Evolutionary conservation across 2,113 vertebrate species (phyloP).

Genomic region (Eurystomus gularis): DNA sequence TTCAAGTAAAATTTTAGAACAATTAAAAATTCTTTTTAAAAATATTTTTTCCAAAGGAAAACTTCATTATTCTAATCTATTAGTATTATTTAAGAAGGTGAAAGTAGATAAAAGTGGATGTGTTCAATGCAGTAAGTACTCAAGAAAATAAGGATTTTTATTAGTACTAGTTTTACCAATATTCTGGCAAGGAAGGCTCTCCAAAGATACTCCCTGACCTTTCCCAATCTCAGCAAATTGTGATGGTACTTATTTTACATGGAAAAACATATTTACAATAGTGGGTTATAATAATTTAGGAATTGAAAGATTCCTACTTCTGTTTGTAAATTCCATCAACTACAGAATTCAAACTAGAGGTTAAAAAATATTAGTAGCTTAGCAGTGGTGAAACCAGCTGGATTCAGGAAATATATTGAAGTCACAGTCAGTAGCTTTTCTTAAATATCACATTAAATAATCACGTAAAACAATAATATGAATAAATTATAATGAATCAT

Average conservation of each 20-base stretch:
- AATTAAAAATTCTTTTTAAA: neutral
- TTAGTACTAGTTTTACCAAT: neutral
- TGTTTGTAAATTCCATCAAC: neutral
- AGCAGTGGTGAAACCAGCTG: neutral
- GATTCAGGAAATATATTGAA: neutral
- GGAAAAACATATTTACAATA: neutral
- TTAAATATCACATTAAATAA: neutral
- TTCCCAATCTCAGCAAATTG: fast-evolving
- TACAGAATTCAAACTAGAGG: neutral
- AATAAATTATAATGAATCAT: neutral
- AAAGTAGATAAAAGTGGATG: neutral
- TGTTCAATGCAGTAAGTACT: neutral
- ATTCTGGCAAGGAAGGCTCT: neutral
- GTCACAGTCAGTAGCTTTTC: neutral
- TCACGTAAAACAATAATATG: neutral
- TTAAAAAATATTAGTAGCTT: neutral
- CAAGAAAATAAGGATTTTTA: neutral
- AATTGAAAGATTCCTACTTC: neutral
- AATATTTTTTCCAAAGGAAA: neutral
- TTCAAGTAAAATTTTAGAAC: neutral
- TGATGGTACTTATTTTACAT: neutral
- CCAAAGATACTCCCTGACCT: neutral
- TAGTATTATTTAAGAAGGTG: neutral
- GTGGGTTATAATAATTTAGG: neutral
- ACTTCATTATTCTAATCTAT: neutral